Evolutionary conservation across 2,797 vertebrate species (phyloP).

Genomic region (Phoxinus dragarum): DNA sequence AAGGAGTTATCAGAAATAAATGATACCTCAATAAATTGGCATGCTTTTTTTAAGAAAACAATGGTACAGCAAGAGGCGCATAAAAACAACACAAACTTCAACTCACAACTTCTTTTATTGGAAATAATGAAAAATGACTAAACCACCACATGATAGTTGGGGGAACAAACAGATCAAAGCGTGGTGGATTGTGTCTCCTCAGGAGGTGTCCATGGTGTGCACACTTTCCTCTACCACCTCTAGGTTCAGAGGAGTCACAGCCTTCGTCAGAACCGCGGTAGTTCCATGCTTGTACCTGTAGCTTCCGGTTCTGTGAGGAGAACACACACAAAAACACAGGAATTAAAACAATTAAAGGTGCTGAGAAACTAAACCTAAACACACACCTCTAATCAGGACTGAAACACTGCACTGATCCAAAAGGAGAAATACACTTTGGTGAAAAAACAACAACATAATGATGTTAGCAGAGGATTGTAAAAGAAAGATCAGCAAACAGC

Average conservation of each 20-base stretch:
- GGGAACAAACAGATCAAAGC: background rate
- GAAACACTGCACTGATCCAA: background rate
- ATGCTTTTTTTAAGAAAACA: background rate
- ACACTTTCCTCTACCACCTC: conserved; percentile 90
- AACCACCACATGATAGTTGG: conserved; percentile 14
- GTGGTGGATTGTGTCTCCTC: conserved; percentile 64
- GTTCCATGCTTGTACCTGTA: conserved; percentile 94
- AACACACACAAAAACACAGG: background rate
- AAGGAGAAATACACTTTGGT: background rate
- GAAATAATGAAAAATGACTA: conserved; percentile 64
- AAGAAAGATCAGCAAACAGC: background rate
- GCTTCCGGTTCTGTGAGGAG: conserved; percentile 81
- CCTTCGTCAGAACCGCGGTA: conserved; percentile 83
- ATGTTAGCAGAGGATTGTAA: background rate
- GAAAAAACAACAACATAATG: background rate
- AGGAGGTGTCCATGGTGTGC: conserved; percentile 97
- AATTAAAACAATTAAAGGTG: background rate
- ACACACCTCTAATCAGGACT: background rate
- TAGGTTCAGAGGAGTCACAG: conserved; percentile 79
- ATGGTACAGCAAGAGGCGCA: background rate
- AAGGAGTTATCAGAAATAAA: background rate
- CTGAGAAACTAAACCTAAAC: background rate
- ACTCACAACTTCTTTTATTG: conserved; percentile 70
- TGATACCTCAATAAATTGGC: background rate
- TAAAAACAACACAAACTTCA: background rate